Conservation (phyloP, 2,888 invertebrate genomes). For the Agapetus fuscipes region DNA sequence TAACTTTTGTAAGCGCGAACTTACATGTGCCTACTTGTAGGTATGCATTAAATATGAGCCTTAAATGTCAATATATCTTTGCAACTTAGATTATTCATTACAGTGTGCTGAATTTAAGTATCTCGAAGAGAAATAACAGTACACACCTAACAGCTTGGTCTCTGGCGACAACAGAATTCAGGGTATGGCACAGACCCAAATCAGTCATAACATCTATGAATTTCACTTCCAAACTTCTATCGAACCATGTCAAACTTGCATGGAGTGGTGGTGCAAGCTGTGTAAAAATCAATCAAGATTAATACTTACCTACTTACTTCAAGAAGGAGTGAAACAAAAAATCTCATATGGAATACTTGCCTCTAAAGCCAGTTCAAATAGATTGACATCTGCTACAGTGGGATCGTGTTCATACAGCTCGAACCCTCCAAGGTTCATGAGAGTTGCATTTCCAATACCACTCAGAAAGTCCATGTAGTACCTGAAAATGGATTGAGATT, state of each 20-base stretch:
- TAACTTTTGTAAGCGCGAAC: no score
- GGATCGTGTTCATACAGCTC: slow-evolving; percentile 30
- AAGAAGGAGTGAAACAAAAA: not conserved
- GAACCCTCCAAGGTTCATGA: slow-evolving; percentile 32
- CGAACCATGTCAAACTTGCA: slow-evolving; percentile 40
- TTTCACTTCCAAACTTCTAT: slow-evolving; percentile 26
- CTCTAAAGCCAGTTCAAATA: slow-evolving; percentile 35
- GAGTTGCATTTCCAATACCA: slow-evolving; percentile 33
- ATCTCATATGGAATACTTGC: slow-evolving; percentile 28
- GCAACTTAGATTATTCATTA: no score
- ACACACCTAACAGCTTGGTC: slow-evolving; percentile 40
- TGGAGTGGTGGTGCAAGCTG: slow-evolving; percentile 41
- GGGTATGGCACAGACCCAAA: slow-evolving; percentile 52
- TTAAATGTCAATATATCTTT: no score
- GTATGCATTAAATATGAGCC: no score
- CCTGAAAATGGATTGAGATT: no score
- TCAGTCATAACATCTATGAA: slow-evolving; percentile 55
- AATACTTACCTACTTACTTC: not conserved
- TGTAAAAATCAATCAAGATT: slow-evolving; percentile 5
- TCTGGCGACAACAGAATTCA: slow-evolving; percentile 48
- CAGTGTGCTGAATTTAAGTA: no score
- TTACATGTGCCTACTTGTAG: no score
- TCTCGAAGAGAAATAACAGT: not conserved
- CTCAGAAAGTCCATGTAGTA: slow-evolving; percentile 35
- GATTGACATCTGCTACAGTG: slow-evolving; percentile 30